These are phyloP conservation scores for Conus betulinus DNA, from an alignment of 1,140 invertebrate genomes.

Conservation along the genomic window DNA sequence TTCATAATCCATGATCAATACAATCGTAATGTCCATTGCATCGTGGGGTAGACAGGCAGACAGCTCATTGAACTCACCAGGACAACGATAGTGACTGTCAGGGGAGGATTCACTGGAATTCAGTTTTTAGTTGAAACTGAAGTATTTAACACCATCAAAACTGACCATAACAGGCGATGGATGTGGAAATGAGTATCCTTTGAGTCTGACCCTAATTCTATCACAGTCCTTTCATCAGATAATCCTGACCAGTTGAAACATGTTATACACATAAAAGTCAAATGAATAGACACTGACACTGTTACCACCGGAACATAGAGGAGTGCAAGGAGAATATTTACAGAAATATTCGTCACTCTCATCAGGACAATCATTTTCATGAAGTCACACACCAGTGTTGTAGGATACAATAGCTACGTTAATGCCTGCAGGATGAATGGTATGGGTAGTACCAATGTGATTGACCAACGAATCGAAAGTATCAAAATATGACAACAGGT, in stretches of 20 bases:
- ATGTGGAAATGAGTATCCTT: not conserved
- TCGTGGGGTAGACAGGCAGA: no score
- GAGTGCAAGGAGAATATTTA: not conserved
- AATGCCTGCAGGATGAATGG: not conserved
- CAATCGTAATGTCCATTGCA: no score
- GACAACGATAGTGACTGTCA: no score
- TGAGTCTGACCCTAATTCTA: not conserved
- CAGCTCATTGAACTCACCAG: no score
- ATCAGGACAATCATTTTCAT: not conserved
- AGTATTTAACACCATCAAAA: not conserved
- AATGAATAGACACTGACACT: not conserved
- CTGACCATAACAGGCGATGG: not conserved
- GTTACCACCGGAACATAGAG: not conserved
- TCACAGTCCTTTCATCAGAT: not conserved
- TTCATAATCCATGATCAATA: slow-evolving; percentile 23
- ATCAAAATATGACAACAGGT: not conserved
- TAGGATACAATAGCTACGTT: not conserved
- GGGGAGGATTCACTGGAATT: not conserved
- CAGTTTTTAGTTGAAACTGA: not conserved
- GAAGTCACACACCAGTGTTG: not conserved
- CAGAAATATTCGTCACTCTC: not conserved
- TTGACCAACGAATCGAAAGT: not conserved
- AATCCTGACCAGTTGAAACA: not conserved
- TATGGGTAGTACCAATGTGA: no score
- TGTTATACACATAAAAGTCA: not conserved